Evolutionary conservation across 2,888 invertebrate species (phyloP), one percentile per base, ranked within the genome.

Genomic region (Nomada flava): DNA sequence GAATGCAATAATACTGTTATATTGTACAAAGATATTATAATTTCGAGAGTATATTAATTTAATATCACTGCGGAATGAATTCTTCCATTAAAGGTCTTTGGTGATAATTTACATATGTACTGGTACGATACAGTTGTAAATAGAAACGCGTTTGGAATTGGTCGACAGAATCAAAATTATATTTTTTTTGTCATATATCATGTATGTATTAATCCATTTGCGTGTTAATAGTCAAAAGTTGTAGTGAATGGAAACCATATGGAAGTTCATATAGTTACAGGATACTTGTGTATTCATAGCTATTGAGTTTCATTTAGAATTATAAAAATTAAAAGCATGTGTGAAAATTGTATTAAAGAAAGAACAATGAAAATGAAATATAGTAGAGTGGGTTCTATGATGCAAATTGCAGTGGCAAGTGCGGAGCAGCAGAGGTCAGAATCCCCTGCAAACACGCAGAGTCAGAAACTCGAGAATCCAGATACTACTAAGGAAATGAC

Each of bases 351-450:
- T 76, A 63, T 79, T 81, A 47, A 67, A 57, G 52, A 73, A 62
- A 65, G 68, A 73, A 74, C 50, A 44, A 55, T 67, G 44, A 73
- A 77, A 83, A 86, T 77, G 76, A 82, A 55, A 88, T 64, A 90
- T 91, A 88, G 88, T 89, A 89, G 88, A 91, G 89, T 88, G 90
- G 91, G 90, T 89, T 90, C 88, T 90, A 86, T 92, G 82, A 88
- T 91, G 85, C 91, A 91, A 90, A 92, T 93, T 93, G 76, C 93
- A 93, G 93, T 93, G 93, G 93, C 93, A 89, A 93, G 92, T 89
- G 93, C 91, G 91, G 93, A 93, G 92, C 93, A 93, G 91, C 93
- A 93, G 91, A 92, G 93, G 89, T 93, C 93, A 88, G 93, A 93
- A 87, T 93, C 93, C 86, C 93, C 93, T 90, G 93, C 93, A 77